These are phyloP conservation scores for Xenotilapia longispinis DNA, from an alignment of 2,113 vertebrate genomes.

Conservation along the genomic window DNA sequence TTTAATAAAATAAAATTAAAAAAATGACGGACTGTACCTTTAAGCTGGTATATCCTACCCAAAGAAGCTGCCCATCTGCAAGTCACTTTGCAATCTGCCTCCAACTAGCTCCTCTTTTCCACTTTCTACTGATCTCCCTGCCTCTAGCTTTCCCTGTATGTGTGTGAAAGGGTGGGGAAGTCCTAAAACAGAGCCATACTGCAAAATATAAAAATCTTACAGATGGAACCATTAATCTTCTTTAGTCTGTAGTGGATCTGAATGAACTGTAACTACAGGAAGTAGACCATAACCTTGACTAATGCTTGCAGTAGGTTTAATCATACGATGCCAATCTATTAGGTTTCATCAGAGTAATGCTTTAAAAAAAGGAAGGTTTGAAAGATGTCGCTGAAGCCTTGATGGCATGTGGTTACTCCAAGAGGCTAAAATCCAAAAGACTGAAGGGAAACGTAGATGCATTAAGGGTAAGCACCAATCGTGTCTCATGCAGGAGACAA, in stretches of 20 bases:
- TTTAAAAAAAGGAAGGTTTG: neutral
- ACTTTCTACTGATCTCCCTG: neutral
- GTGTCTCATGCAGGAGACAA: conserved; percentile 45
- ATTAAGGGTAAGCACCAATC: neutral
- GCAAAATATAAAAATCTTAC: neutral
- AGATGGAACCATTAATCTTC: neutral
- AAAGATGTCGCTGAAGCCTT: neutral
- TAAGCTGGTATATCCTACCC: neutral
- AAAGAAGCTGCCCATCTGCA: neutral
- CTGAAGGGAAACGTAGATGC: neutral
- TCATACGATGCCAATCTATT: neutral
- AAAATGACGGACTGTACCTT: neutral
- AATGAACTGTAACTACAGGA: neutral
- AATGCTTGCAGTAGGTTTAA: neutral
- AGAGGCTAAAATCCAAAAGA: neutral
- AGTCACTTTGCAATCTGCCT: neutral
- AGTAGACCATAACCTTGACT: neutral
- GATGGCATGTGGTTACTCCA: neutral
- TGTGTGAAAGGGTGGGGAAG: neutral
- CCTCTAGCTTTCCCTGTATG: neutral
- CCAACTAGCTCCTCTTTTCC: neutral
- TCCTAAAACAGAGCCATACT: neutral
- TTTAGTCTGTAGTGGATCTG: neutral
- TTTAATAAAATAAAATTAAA: neutral
- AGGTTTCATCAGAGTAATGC: neutral